Percentiles rank a stretch among this genome's conserved stretches.
Conservation (phyloP, 2,888 invertebrate genomes). For the Thumatha senex region DNA sequence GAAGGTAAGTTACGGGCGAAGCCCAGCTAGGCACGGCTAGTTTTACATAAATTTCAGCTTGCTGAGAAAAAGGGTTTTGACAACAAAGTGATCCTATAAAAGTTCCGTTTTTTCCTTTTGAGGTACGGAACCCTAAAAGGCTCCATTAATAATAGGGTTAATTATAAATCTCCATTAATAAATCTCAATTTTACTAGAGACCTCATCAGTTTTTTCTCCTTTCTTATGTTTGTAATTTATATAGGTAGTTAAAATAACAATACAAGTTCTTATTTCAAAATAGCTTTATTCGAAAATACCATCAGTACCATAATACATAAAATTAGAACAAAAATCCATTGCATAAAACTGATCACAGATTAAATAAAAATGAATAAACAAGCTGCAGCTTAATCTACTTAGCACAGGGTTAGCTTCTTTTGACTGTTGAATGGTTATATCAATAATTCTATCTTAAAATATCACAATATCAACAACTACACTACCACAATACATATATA, state of each 20-base stretch:
- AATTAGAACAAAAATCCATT: conserved; percentile 62
- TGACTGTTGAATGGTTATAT: conserved; percentile 51
- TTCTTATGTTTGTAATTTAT: too few species aligned
- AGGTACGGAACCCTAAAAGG: too few species aligned
- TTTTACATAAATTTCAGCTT: too few species aligned
- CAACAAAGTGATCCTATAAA: too few species aligned
- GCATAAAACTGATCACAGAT: conserved; percentile 73
- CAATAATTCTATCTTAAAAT: conserved; percentile 67
- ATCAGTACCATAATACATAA: conserved; percentile 53
- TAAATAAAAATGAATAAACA: conserved; percentile 61
- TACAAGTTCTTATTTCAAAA: conserved; percentile 55
- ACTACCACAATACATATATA: conserved; percentile 50
- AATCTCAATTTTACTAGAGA: too few species aligned
- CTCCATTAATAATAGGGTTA: too few species aligned
- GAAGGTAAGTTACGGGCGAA: too few species aligned
- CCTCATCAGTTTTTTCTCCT: too few species aligned
- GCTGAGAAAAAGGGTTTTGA: too few species aligned
- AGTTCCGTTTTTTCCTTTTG: too few species aligned
- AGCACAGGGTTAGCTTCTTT: conserved; percentile 55
- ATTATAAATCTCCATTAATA: too few species aligned
- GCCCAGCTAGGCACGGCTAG: too few species aligned
- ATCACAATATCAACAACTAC: conserved; percentile 80
- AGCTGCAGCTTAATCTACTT: conserved; percentile 46
- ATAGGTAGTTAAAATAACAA: neutral
- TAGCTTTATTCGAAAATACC: conserved; percentile 73